Percentiles rank a stretch among this genome's conserved stretches.
These are phyloP conservation scores for Andrena flavipes DNA, from an alignment of 2,888 invertebrate species.

Conservation along the genomic window DNA sequence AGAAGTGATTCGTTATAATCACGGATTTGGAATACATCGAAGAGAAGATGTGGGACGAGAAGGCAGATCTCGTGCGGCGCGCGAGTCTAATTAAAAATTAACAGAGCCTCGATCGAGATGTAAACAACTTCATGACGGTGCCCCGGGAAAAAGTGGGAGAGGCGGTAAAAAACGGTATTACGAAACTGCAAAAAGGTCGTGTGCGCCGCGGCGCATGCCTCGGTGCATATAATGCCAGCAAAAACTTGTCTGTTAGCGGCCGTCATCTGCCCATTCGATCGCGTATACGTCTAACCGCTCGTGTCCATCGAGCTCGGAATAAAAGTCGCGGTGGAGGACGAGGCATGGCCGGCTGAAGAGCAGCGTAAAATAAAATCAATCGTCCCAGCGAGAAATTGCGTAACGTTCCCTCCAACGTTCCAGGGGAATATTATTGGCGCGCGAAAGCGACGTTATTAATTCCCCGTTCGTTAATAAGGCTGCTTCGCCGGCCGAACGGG, in stretches of 20 bases:
- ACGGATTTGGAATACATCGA: background rate
- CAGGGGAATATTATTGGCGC: background rate
- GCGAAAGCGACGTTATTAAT: conserved; percentile 15
- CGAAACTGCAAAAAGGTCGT: conserved; percentile 63
- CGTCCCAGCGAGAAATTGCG: background rate
- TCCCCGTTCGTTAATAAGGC: conserved; percentile 31
- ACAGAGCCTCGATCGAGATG: conserved; percentile 34
- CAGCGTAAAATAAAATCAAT: conserved; percentile 24
- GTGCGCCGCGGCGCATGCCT: conserved; percentile 60
- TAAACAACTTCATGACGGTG: conserved; percentile 36
- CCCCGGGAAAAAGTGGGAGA: conserved; percentile 8
- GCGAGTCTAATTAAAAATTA: background rate
- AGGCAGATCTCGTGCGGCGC: background rate
- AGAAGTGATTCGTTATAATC: too few species aligned
- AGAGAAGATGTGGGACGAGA: background rate
- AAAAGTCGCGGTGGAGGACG: conserved; percentile 24
- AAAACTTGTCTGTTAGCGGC: conserved; percentile 73
- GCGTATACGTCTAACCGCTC: conserved; percentile 41
- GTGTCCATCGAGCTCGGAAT: conserved; percentile 23
- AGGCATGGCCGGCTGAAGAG: background rate
- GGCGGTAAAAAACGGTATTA: conserved; percentile 61
- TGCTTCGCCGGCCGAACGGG: background rate
- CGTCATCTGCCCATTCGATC: conserved; percentile 62
- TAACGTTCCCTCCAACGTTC: background rate
- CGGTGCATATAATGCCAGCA: conserved; percentile 65